phyloP scores from a whole-genome alignment of 2,888 invertebrate species.

The Trachelus iudaicus region DNA sequence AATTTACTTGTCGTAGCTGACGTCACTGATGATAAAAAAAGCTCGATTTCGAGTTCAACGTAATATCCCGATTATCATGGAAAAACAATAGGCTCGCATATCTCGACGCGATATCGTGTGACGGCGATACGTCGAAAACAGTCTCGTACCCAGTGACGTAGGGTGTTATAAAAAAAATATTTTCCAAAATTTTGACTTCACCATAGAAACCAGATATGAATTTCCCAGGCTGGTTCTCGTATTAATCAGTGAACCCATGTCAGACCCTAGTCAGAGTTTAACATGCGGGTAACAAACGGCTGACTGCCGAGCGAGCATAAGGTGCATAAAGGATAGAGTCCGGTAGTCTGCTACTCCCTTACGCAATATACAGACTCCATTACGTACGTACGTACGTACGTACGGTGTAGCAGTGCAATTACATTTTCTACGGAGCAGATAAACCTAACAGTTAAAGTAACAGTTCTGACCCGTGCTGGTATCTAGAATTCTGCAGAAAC shows the following conservation, averaged over 20 bases:
- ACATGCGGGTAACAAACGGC: not conserved
- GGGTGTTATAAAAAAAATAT: not conserved
- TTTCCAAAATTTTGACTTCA: not conserved
- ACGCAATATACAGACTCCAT: not conserved
- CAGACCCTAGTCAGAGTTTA: conserved; percentile 7
- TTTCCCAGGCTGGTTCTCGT: not conserved
- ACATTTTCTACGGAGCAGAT: not conserved
- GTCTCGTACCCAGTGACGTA: not conserved
- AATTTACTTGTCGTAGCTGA: not conserved
- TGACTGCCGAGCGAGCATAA: not conserved
- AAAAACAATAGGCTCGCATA: not conserved
- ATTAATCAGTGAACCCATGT: not conserved
- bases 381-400: not conserved
- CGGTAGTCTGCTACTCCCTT: not conserved
- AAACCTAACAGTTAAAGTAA: not conserved
- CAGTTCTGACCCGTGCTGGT: not conserved
- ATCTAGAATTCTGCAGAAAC: not conserved
- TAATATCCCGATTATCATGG: not conserved
- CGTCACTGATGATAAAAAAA: not conserved
- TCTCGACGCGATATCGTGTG: not conserved
- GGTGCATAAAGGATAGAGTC: not conserved
- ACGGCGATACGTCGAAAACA: not conserved
- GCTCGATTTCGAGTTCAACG: not conserved
- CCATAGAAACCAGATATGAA: not conserved
- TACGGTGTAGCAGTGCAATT: not conserved